Evolutionary conservation across 2,888 invertebrate genomes (phyloP), one percentile per base, ranked within the genome.

Genomic region (Synergus umbraculus): DNA sequence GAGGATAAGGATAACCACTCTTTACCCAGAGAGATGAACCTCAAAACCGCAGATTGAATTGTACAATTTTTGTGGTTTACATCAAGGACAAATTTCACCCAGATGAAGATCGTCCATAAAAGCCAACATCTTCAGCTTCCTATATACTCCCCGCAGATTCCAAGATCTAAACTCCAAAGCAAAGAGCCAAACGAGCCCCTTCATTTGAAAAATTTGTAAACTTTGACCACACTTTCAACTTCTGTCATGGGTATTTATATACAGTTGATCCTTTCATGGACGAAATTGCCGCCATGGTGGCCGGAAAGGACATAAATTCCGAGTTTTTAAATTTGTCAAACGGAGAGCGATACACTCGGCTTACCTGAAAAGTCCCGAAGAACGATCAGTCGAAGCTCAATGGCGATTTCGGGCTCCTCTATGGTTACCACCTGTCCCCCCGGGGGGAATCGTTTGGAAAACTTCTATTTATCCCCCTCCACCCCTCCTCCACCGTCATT

Each of bases 361-460:
- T 77, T 79, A 81, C 64, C 43, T 67, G 81, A 78, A 84, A 86
- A 78, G 79, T 81, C 76, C 79, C 79, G 60, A 77, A 69, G 60
- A 66, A 73, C 49, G 49, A 64, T 46, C 65, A 66, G 44, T 65
- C 81, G 80, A 78, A 79, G 78, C 79, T 86, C 84, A 87, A 87
- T 85, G 80, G 44, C 80, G 78, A 82, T 82, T 81, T 77, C n/a
- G 66, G 67, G 78, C 76, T 79, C 83, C 87, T 87, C 85, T 29
- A 22, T 82, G 86, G 88, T 87, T 88, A 87, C 89, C 90, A 91
- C 90, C 91, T 91, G 91, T 89, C 90, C 88, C 85, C 82, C 81
- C 79, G 79, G 76, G 77, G 79, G 84, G 85, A 85, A 81, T 84
- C 84, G 86, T 83, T 84, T 83, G 78, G 81, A 84, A 85, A 82